Evolutionary conservation across 2,113 vertebrate genomes (phyloP), one percentile per base, ranked within the genome.

Genomic region (Lampris megalopsis): DNA sequence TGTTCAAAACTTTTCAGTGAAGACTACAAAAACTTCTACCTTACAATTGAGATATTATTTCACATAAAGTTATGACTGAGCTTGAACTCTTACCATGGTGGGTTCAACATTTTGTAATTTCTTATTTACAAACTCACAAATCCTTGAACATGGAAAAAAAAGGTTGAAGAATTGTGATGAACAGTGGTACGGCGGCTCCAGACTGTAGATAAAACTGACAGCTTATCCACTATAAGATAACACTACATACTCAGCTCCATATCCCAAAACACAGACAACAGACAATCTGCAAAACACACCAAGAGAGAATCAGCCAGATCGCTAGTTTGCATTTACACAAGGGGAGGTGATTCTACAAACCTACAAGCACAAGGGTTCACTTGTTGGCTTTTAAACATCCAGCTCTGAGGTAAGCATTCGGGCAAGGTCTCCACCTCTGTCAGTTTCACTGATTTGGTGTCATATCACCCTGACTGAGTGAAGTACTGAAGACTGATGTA

Each of bases 211-310:
- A 59, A 72, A 71, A 81, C 63, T 75, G 41, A 79, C 45, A 66
- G 82, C 57, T 45, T 63, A 56, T 69, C 24, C 45, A 69, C 58
- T 75, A 63, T 56, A 59, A 77, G 45, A 69, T 47, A 58, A 47
- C 37, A 13, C 75, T 63, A 66, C 64, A 79, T 68, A 83, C 66
- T 67, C 57, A 82, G 71, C 77, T 69, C 76, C 72, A 78, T 3
- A 52, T 77, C 66, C 24, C 75, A 80, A 63, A 81, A 70, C 70
- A 75, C 69, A 86, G 63, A 81, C 54, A 71, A 43, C 71, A 71
- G 72, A 85, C 84, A 24, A 24, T 24, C 24, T 24, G 24, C 24
- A 24, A 24, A 24, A 65, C 57, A 69, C 6, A 3, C 73, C 62
- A 68, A 71, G 68, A 57, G 73, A 74, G 73, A 79, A 73, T 6